Base-by-base conservation (phyloP, 2,797 vertebrate genomes). In the Tauraco hartlaubi region DNA sequence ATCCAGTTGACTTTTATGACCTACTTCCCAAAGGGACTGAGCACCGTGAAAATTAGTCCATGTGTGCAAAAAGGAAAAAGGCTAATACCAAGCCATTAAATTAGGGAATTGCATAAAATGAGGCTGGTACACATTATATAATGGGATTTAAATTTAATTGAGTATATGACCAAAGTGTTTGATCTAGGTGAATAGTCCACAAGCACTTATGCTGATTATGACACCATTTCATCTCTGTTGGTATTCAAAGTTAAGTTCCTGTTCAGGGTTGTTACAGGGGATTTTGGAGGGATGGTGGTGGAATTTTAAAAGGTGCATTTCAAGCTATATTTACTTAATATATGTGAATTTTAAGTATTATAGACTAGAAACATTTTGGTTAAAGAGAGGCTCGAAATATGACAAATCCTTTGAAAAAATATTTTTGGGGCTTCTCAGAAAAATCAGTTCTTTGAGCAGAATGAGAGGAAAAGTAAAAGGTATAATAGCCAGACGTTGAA, bases 91-190 rank as follows among this genome's bases (percentile, higher is more conserved):
- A 92, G 79, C 95, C 96, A 90, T 96, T 96, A 92, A 95, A 96
- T 93, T 90, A 96, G 76, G 73, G 87, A 97, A 96, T 91, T 94
- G 94, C 90, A 90, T 97, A 97, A 97, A 97, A 97, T 94, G 90
- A 96, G 84, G 49, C 91, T 92, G 85, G 88, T 95, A 90, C 85
- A 96, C 92, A 94, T 96, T 95, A 96, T 94, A 95, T 96, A 95
- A 97, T 97, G 93, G 94, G 92, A 96, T 97, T 97, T 97, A 97
- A 96, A 97, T 96, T 97, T 97, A 96, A 97, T 95, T 95, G 96
- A 95, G 83, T 95, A 95, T 94, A 96, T 92, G 85, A 95, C 67
- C 88, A 94, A 96, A 96, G 87, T 92, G 85, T 97, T 95, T 97
- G 95, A 97, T 96, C 88, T 93, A 93, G 91, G 94, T 97, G 92